phyloP scores from a whole-genome alignment of 2,797 vertebrate species.

The Triplophysa yarkandensis region DNA sequence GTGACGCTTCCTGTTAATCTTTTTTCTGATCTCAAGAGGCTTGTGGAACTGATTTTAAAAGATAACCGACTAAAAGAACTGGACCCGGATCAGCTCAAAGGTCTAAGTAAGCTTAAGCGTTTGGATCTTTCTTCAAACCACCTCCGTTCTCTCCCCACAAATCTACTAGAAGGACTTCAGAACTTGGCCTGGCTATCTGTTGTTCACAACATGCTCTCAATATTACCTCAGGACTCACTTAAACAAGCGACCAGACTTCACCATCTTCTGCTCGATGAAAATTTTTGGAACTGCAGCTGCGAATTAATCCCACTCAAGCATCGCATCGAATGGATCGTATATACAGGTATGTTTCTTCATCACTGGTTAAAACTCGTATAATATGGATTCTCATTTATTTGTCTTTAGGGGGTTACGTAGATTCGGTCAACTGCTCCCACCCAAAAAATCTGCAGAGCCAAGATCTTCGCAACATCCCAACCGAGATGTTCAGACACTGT shows the following conservation, averaged over 20 bases:
- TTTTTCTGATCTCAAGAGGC: conserved; percentile 76
- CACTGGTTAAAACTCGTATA: neutral
- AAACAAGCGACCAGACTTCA: conserved; percentile 85
- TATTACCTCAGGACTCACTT: conserved; percentile 85
- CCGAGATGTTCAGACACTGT: conserved; percentile 96
- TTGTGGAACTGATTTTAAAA: conserved; percentile 74
- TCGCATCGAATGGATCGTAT: conserved; percentile 97
- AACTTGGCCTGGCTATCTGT: conserved; percentile 87
- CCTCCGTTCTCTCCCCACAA: conserved; percentile 80
- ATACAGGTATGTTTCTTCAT: conserved; percentile 69
- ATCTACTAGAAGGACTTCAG: conserved; percentile 83
- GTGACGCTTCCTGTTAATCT: conserved; percentile 65
- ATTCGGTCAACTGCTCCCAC: conserved; percentile 86
- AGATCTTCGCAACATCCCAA: conserved; percentile 89
- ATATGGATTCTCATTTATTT: neutral
- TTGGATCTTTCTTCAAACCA: conserved; percentile 91
- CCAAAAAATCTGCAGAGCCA: conserved; percentile 87
- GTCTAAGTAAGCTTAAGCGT: conserved; percentile 75
- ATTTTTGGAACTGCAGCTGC: conserved; percentile 95
- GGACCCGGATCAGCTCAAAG: conserved; percentile 83
- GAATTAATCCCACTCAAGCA: conserved; percentile 90
- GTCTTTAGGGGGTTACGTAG: conserved; percentile 78
- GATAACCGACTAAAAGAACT: conserved; percentile 81
- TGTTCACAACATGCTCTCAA: conserved; percentile 83
- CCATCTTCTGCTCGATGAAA: conserved; percentile 85